Conservation (phyloP, 1,140 invertebrate genomes). For the Heterodera schachtii region DNA sequence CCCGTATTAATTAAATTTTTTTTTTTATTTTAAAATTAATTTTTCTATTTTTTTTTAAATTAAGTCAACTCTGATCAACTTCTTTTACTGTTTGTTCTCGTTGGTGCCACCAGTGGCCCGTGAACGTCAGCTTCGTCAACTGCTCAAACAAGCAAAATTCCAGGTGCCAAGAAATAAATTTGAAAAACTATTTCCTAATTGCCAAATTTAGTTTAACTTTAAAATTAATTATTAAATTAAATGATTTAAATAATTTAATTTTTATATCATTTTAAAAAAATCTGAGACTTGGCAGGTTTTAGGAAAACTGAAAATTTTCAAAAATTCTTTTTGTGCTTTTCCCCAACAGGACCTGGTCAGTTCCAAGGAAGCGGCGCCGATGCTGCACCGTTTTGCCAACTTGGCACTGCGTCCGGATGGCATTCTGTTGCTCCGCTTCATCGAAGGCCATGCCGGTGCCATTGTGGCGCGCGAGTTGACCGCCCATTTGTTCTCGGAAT, state of each 20-base stretch:
- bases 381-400: conserved; percentile 48
- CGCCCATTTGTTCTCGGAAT: conserved; percentile 46
- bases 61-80: conserved; percentile 58
- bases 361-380: conserved; percentile 30
- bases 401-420: conserved; percentile 59
- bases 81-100: conserved; percentile 53
- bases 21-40: neutral
- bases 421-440: conserved; percentile 60
- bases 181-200: too few relatives aligned
- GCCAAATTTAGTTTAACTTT: too few relatives aligned
- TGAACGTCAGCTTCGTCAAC: conserved; percentile 33
- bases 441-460: conserved; percentile 64
- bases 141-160: conserved; percentile 46
- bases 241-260: too few relatives aligned
- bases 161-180: conserved; percentile 27
- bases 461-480: conserved; percentile 61
- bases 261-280: too few relatives aligned
- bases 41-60: too few relatives aligned
- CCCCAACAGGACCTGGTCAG: conserved; percentile 32
- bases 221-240: too few relatives aligned
- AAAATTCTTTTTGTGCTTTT: neutral
- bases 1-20: too few relatives aligned
- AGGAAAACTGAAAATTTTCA: too few relatives aligned
- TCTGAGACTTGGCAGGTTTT: too few relatives aligned
- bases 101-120: conserved; percentile 43